Percentiles rank a stretch among this genome's conserved stretches.
phyloP scores from a whole-genome alignment of 2,888 invertebrate species.

The Clanis bilineata region DNA sequence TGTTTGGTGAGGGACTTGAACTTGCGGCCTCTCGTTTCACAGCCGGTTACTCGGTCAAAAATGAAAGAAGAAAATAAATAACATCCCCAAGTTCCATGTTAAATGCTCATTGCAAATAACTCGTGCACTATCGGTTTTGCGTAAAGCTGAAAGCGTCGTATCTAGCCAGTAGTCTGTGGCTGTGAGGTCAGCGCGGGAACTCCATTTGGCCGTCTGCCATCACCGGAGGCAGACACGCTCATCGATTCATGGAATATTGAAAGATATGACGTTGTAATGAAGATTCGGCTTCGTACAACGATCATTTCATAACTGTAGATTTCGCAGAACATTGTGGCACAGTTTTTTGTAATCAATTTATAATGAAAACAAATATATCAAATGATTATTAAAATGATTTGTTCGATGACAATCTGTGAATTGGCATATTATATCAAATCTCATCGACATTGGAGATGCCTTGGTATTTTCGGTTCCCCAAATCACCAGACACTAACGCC shows the following conservation, averaged over 20 bases:
- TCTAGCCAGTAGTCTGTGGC: no score
- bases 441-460: no score
- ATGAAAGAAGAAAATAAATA: no score
- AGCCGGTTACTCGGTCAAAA: no score
- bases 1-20: no score
- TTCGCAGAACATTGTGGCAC: neutral
- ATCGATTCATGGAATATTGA: slow-evolving; percentile 27
- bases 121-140: neutral
- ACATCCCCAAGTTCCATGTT: no score
- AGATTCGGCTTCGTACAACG: neutral
- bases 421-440: no score
- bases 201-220: slow-evolving; percentile 19
- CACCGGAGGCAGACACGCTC: slow-evolving; percentile 12
- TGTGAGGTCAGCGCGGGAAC: neutral
- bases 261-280: slow-evolving; percentile 33
- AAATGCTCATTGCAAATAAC: neutral
- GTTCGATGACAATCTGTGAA: no score
- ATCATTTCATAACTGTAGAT: neutral
- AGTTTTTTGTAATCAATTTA: neutral
- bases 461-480: no score
- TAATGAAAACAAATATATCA: neutral
- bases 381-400: neutral
- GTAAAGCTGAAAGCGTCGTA: neutral
- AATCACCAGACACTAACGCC: no score
- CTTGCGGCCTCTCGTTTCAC: no score